Conservation (phyloP, 2,888 invertebrate species). For the Eudemis profundana region DNA sequence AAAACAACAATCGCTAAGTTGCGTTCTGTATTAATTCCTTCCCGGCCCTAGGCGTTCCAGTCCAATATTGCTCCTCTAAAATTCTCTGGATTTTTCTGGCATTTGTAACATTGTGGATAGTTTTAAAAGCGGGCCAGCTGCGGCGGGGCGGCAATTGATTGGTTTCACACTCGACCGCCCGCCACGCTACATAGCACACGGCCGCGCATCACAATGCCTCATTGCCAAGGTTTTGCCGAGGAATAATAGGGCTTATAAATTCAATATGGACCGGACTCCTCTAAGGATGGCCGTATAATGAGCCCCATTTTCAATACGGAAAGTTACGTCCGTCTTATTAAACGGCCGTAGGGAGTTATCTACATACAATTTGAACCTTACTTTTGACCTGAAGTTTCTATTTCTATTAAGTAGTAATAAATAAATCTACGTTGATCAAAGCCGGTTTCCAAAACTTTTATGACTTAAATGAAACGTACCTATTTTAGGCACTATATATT, state of each 20-base stretch:
- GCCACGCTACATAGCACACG: conserved; percentile 52
- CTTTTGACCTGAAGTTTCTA: too few species aligned
- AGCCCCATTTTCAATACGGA: background rate
- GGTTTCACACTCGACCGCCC: conserved; percentile 59
- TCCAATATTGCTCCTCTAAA: background rate
- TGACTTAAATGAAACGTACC: too few species aligned
- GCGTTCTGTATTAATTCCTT: too few species aligned
- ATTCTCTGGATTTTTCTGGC: background rate
- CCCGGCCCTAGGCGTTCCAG: too few species aligned
- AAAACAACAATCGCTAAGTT: too few species aligned
- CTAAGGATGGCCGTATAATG: conserved; percentile 4
- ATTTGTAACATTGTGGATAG: conserved; percentile 11
- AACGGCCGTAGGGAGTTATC: background rate
- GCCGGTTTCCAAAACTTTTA: too few species aligned
- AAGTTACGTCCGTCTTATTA: background rate
- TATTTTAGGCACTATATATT: too few species aligned
- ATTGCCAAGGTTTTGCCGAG: conserved; percentile 23
- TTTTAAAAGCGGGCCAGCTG: conserved; percentile 39
- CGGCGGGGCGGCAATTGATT: conserved; percentile 59
- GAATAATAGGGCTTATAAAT: conserved; percentile 27
- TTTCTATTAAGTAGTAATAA: too few species aligned
- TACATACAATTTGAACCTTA: too few species aligned
- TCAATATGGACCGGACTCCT: background rate
- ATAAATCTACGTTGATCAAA: too few species aligned
- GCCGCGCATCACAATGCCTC: conserved; percentile 38